phyloP scores from a whole-genome alignment of 2,888 invertebrate species.

The Isoperla grammatica region DNA sequence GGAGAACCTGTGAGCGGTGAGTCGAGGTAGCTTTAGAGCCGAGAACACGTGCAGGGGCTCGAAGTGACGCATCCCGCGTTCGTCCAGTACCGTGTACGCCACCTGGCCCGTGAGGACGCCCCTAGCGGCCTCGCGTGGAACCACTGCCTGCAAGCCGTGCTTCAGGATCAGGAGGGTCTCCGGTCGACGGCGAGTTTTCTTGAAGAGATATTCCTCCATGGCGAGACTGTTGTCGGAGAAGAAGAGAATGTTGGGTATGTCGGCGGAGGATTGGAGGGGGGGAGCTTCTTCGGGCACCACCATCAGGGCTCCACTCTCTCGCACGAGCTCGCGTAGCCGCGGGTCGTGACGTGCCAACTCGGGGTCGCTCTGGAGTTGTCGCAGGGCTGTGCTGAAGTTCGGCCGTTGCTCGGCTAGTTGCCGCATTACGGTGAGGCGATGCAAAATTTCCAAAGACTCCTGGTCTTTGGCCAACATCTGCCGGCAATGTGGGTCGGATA shows the following conservation, averaged over 20 bases:
- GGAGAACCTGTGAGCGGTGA: constrained; percentile 58
- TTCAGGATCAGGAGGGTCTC: constrained; percentile 66
- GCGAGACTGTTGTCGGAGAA: constrained; percentile 66
- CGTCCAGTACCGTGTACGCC: constrained; percentile 69
- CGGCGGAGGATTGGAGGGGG: constrained; percentile 57
- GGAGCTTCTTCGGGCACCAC: constrained; percentile 56
- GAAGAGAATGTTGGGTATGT: constrained; percentile 63
- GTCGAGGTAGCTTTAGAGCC: constrained; percentile 60
- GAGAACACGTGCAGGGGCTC: constrained; percentile 70
- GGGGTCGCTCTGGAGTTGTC: constrained; percentile 58
- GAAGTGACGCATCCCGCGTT: constrained; percentile 67
- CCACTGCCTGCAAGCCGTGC: constrained; percentile 66
- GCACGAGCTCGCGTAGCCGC: constrained; percentile 60
- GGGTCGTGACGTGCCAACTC: constrained; percentile 64
- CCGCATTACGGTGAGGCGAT: constrained; percentile 62
- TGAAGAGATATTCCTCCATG: constrained; percentile 65
- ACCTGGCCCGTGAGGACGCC: constrained; percentile 68
- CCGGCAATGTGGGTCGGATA: constrained; percentile 53
- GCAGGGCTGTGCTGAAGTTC: constrained; percentile 55
- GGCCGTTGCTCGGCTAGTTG: constrained; percentile 64
- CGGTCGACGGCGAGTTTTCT: constrained; percentile 37
- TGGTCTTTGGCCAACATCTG: constrained; percentile 53
- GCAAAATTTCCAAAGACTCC: constrained; percentile 59
- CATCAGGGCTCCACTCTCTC: constrained; percentile 67
- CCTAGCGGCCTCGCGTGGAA: constrained; percentile 68